These are phyloP conservation scores for Subacronicta megacephala DNA, from an alignment of 2,888 invertebrate species.

Conservation along the genomic window DNA sequence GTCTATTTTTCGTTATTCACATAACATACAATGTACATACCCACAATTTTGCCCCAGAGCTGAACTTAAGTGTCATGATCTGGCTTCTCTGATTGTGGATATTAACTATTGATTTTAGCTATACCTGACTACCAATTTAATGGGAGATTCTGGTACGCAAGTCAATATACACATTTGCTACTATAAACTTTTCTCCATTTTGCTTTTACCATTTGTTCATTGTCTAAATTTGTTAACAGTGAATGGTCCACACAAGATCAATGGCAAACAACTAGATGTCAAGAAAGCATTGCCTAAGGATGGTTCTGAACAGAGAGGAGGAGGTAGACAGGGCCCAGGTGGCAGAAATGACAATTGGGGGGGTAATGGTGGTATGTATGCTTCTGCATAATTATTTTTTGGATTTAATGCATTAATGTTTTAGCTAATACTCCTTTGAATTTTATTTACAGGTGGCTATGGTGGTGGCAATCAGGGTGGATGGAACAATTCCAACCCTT, in stretches of 20 bases:
- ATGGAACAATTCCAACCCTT: constrained; percentile 86
- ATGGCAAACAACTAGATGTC: constrained; percentile 96
- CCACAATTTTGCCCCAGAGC: constrained; percentile 88
- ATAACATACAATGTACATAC: constrained; percentile 17
- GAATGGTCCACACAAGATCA: constrained; percentile 95
- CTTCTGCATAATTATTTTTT: neutral
- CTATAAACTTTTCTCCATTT: neutral
- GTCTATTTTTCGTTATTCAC: constrained; percentile 75
- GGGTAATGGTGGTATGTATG: constrained; percentile 70
- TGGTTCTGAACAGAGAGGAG: constrained; percentile 89
- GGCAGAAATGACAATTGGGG: constrained; percentile 80
- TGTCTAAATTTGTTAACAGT: constrained; percentile 82
- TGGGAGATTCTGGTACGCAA: constrained; percentile 84
- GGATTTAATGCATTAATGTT: neutral
- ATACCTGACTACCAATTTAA: constrained; percentile 76
- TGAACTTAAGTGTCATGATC: constrained; percentile 78
- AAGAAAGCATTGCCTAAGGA: constrained; percentile 98
- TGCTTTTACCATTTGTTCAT: constrained; percentile 13
- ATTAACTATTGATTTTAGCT: constrained; percentile 85
- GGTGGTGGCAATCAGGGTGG: constrained; percentile 90
- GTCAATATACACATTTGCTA: constrained; percentile 78
- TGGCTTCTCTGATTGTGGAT: constrained; percentile 88
- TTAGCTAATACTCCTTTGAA: neutral
- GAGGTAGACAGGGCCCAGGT: constrained; percentile 83
- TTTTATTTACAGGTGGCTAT: constrained; percentile 82